Percentiles rank a stretch among this genome's conserved stretches.
Conservation (phyloP, 2,888 invertebrate genomes). For the Acleris laterana region DNA sequence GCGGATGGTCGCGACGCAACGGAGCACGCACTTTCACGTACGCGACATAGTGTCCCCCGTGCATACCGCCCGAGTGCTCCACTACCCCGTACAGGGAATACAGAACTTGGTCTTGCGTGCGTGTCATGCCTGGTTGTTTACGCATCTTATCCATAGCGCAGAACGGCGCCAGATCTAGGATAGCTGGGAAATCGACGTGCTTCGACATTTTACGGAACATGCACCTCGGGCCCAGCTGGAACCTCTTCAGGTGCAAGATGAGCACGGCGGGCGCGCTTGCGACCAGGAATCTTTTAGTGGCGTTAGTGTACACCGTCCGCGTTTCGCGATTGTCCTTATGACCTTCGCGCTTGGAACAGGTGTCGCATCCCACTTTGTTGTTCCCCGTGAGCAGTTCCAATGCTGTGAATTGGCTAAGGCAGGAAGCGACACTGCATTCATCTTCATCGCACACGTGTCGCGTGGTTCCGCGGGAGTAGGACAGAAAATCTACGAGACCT, state of each 20-base stretch:
- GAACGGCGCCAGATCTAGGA: conserved; percentile 95
- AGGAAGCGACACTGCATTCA: conserved; percentile 93
- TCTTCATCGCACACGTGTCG: conserved; percentile 90
- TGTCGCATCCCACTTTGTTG: conserved; percentile 96
- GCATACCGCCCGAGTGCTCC: conserved; percentile 96
- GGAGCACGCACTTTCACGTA: conserved; percentile 94
- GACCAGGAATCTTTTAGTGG: conserved; percentile 93
- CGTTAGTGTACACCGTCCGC: conserved; percentile 89
- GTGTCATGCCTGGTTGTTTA: conserved; percentile 85
- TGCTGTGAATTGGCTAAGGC: conserved; percentile 96
- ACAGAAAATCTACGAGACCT: conserved; percentile 58
- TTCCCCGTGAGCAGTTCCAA: conserved; percentile 95
- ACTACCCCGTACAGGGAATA: conserved; percentile 98
- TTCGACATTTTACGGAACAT: conserved; percentile 93
- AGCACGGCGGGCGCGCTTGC: conserved; percentile 96
- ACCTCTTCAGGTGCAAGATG: conserved; percentile 97
- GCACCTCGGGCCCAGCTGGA: conserved; percentile 91
- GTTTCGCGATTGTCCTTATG: conserved; percentile 85
- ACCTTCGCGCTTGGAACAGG: conserved; percentile 89
- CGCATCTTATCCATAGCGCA: conserved; percentile 89
- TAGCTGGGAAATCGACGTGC: conserved; percentile 93
- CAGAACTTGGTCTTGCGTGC: conserved; percentile 87
- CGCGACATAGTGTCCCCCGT: conserved; percentile 94
- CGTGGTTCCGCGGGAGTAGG: conserved; percentile 80
- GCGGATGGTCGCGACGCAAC: conserved; percentile 85